A percentile compares a stretch with the other conserved stretches of the same genome.
phyloP scores from a whole-genome alignment of 1,140 invertebrate genomes.

The Diabrotica virgifera region DNA sequence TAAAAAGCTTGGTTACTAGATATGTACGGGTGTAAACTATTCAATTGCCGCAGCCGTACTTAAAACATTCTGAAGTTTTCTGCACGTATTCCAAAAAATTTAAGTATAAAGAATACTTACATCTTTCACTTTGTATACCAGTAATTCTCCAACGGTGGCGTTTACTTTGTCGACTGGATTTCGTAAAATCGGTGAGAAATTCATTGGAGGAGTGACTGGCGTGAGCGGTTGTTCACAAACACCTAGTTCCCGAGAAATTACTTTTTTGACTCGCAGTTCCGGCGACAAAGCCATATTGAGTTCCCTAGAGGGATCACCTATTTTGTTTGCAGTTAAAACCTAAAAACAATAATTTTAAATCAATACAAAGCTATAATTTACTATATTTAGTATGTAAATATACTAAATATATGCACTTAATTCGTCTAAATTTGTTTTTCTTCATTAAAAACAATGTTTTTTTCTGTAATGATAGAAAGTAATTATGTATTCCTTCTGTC shows the following conservation, averaged over 20 bases:
- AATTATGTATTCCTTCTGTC: too few relatives aligned
- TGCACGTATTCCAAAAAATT: too few relatives aligned
- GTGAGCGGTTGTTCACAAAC: conserved; percentile 57
- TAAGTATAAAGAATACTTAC: conserved; percentile 49
- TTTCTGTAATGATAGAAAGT: too few relatives aligned
- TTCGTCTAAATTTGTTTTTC: too few relatives aligned
- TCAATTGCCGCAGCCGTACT: too few relatives aligned
- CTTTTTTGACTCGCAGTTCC: conserved; percentile 61
- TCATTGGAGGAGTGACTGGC: conserved; percentile 57
- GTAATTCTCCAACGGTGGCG: conserved; percentile 72
- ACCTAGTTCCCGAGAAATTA: conserved; percentile 60
- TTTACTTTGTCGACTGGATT: conserved; percentile 84
- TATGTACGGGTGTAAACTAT: too few relatives aligned
- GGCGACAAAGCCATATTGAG: conserved; percentile 59
- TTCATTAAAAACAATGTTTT: too few relatives aligned
- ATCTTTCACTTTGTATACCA: conserved; percentile 75
- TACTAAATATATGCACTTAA: too few relatives aligned
- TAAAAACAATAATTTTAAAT: conserved; percentile 35
- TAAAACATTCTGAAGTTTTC: too few relatives aligned
- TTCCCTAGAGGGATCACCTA: conserved; percentile 55
- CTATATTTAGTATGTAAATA: too few relatives aligned
- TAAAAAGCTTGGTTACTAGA: too few relatives aligned
- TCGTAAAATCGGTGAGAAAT: conserved; percentile 70
- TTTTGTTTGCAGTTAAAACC: conserved; percentile 56
- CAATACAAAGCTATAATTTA: too few relatives aligned